A percentile compares a stretch with the other conserved stretches of the same genome.
phyloP scores from a whole-genome alignment of 1,140 invertebrate genomes.

The Coenobita brevimanus region DNA sequence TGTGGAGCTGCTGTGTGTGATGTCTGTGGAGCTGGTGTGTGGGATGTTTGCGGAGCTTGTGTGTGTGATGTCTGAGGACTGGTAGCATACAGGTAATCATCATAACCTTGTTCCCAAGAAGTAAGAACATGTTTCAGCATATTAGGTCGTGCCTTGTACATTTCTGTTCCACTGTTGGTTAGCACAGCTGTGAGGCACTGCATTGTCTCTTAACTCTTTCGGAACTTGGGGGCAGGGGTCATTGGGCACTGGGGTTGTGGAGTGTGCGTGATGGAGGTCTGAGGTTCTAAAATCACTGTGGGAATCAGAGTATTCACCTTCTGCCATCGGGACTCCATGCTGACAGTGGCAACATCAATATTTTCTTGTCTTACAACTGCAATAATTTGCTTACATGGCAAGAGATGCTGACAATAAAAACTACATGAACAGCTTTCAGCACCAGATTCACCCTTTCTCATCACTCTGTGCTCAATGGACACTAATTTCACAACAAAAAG shows the following conservation, averaged over 20 bases:
- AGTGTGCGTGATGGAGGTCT: conserved; percentile 22
- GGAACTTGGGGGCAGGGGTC: no score
- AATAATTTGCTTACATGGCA: no score
- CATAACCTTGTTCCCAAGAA: neutral
- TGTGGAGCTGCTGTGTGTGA: no score
- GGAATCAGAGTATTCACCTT: neutral
- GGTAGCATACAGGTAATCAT: neutral
- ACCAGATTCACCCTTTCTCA: no score
- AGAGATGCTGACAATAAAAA: no score
- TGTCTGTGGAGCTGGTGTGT: neutral
- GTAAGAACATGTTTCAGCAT: neutral
- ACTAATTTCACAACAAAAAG: no score
- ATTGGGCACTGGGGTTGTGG: conserved; percentile 19
- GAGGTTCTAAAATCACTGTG: neutral
- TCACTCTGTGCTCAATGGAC: no score
- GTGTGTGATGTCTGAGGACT: neutral
- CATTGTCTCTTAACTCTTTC: no score
- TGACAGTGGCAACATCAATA: neutral
- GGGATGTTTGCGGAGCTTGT: neutral
- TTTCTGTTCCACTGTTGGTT: neutral
- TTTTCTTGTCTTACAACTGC: no score
- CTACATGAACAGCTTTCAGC: no score
- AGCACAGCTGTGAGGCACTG: neutral
- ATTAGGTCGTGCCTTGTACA: neutral
- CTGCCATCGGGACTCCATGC: conserved; percentile 11